Base-by-base conservation (phyloP, 2,113 vertebrate genomes). In the Menura novaehollandiae region DNA sequence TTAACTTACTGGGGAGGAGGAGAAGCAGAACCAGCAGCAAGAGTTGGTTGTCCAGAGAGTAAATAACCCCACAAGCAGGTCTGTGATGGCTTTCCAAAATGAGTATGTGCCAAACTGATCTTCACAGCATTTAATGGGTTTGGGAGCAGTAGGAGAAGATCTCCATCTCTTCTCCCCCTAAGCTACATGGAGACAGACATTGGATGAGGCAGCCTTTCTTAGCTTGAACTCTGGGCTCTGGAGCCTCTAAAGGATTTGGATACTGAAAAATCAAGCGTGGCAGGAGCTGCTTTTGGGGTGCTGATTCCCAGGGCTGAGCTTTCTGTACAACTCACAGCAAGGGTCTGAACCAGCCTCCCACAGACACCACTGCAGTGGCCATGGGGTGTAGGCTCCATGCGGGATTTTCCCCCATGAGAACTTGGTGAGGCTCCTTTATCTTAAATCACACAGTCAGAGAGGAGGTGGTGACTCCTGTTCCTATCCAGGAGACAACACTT, bases 141-240 rank as follows among this genome's bases (percentile, higher is more conserved):
- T 9, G 74, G 58, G 53, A 79, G 37, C 41, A 37, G 12, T 30
- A 56, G 37, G 74, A 59, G 56, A 68, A 88, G 59, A 12, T 16
- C 41, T 21, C 20, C 44, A 52, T 26, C 41, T 78, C 43, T 35
- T 60, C 81, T 10, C 23, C 27, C 44, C 15, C 55, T 44, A 13
- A 76, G 46, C 32, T 52, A 15, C 0, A 0, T 44, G 58, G 16
- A 3, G 1, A 37, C 15, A 63, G 17, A 2, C 52, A 33, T 28
- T 55, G 62, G 56, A 22, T 37, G 21, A 15, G 27, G 3, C 41
- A 90, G 53, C 44, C 4, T 58, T 69, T 62, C 69, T 51, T 15
- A 63, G 15, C 56, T 24, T 28, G 32, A 72, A 5, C 33, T 73
- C 26, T 39, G 43, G 10, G 35, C 11, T 67, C 21, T 55, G 74